These are phyloP conservation scores for Nymphalis urticae DNA, from an alignment of 2,888 invertebrate genomes.

Conservation along the genomic window DNA sequence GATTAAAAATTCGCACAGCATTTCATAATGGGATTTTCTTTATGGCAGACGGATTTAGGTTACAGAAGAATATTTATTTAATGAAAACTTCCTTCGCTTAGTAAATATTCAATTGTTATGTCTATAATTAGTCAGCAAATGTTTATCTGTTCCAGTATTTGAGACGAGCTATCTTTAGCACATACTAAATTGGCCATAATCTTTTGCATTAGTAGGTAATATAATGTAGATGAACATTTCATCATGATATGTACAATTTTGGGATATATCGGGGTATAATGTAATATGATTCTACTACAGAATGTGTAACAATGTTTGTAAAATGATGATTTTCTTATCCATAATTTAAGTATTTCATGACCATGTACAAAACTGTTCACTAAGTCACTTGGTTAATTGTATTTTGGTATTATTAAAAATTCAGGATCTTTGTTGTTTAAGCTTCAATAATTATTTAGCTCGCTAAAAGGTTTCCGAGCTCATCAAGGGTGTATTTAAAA, in stretches of 20 bases:
- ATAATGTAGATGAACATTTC: no score
- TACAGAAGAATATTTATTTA: not conserved
- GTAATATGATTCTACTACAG: no score
- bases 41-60: not conserved
- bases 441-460: conserved; percentile 15
- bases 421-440: conserved; percentile 5
- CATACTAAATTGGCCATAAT: no score
- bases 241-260: no score
- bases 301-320: no score
- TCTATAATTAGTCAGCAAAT: no score
- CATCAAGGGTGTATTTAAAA: conserved; percentile 1
- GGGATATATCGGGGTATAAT: no score
- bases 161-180: no score
- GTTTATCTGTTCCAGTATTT: no score
- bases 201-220: no score
- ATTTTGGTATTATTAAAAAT: not conserved
- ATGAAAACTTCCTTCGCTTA: not conserved
- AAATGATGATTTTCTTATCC: no score
- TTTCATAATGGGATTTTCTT: not conserved
- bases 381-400: not conserved
- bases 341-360: not conserved
- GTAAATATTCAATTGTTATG: not conserved
- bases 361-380: not conserved
- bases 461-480: conserved; percentile 12
- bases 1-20: conserved; percentile 9